Conservation (phyloP, 2,797 vertebrate genomes). For the Hippoglossus hippoglossus region DNA sequence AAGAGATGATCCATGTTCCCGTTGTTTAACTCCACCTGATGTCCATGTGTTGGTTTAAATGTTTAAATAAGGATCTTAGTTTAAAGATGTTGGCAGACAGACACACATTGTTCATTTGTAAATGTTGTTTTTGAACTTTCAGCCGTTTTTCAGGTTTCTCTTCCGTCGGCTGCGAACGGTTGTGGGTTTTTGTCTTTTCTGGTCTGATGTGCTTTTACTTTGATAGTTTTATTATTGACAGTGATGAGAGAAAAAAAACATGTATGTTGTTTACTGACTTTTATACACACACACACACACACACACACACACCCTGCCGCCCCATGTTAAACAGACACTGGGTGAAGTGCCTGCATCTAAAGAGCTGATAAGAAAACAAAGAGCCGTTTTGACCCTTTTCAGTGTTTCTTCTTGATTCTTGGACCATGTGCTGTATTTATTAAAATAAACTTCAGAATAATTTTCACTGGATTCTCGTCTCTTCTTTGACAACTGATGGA, state of each 20-base stretch:
- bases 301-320: constrained; percentile 47
- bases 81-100: background rate
- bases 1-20: no score
- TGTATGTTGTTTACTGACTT: constrained; percentile 44
- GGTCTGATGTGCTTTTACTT: constrained; percentile 15
- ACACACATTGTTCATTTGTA: background rate
- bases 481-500: background rate
- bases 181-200: background rate
- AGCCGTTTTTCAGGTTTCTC: background rate
- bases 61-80: background rate
- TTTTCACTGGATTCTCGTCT: constrained; percentile 3
- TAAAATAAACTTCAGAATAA: constrained; percentile 64
- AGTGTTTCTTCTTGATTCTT: constrained; percentile 54
- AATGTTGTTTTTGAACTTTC: background rate
- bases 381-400: constrained; percentile 51
- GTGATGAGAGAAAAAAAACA: constrained; percentile 18
- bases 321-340: constrained; percentile 70
- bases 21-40: background rate
- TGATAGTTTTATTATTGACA: constrained; percentile 33
- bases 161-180: background rate
- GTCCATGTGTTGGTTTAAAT: no score
- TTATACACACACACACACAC: constrained; percentile 23
- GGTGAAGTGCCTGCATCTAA: constrained; percentile 87
- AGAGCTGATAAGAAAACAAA: constrained; percentile 16
- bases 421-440: constrained; percentile 76